Conservation (phyloP, 2,888 invertebrate species). For the Smittia sp. region DNA sequence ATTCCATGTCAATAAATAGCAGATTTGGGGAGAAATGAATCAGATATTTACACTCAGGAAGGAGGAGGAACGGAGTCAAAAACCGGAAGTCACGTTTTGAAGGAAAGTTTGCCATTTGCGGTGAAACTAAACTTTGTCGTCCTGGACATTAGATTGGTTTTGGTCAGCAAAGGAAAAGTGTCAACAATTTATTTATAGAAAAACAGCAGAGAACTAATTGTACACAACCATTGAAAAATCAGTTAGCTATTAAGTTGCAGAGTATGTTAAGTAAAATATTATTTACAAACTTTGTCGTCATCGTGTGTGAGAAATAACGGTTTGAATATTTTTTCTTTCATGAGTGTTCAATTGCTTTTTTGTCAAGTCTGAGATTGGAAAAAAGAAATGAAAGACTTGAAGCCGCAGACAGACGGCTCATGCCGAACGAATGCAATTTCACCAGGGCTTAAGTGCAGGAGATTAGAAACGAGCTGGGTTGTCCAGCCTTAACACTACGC, state of each 20-base stretch:
- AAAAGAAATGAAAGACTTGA: neutral
- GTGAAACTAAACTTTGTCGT: no score
- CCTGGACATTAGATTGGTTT: neutral
- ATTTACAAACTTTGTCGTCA: neutral
- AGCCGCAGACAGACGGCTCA: neutral
- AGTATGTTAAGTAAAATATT: slow-evolving; percentile 4
- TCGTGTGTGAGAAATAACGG: slow-evolving; percentile 16
- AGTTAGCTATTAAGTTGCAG: slow-evolving; percentile 1
- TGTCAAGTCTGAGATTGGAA: neutral
- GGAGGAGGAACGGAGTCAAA: no score
- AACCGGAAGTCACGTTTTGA: neutral
- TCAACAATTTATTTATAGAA: neutral
- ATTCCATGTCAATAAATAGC: slow-evolving; percentile 33
- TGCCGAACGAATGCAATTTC: no score
- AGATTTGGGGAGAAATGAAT: slow-evolving; percentile 23
- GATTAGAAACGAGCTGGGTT: no score
- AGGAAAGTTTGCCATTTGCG: neutral
- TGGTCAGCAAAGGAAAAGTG: neutral
- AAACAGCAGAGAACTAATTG: neutral
- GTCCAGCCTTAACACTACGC: neutral
- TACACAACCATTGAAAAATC: slow-evolving; percentile 5
- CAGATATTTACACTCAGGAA: neutral
- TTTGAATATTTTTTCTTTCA: neutral
- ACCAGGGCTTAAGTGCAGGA: no score
- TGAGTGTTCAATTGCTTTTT: slow-evolving; percentile 35